Percentiles rank a stretch among this genome's conserved stretches.
These are phyloP conservation scores for Siphonodentalium dalli DNA, from an alignment of 2,888 invertebrate species.

Conservation along the genomic window DNA sequence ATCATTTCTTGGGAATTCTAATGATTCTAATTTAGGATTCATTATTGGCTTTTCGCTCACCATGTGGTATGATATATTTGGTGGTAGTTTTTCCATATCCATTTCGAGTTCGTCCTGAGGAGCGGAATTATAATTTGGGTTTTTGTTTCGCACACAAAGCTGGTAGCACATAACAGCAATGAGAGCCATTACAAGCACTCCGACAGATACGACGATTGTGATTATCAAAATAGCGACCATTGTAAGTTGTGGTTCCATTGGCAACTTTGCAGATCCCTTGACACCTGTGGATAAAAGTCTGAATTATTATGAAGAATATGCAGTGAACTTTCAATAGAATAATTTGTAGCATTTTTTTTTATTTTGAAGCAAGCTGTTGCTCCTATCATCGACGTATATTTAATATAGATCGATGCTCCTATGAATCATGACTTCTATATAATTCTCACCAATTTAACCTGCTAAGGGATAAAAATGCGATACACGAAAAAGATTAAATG, in stretches of 20 bases:
- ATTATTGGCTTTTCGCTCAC: slow-evolving; percentile 69
- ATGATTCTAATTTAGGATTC: slow-evolving; percentile 89
- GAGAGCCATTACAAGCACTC: slow-evolving; percentile 36
- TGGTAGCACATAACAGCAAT: slow-evolving; percentile 37
- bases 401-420: too few relatives aligned
- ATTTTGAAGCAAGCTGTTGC: too few relatives aligned
- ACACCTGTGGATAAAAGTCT: not conserved
- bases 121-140: slow-evolving; percentile 71
- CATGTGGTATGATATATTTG: slow-evolving; percentile 77
- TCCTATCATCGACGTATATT: too few relatives aligned
- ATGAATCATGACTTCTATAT: too few relatives aligned
- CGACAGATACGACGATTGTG: slow-evolving; percentile 34
- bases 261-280: not conserved
- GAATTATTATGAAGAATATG: not conserved
- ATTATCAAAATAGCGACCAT: slow-evolving; percentile 41
- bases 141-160: slow-evolving; percentile 61
- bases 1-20: slow-evolving; percentile 94
- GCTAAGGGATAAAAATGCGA: too few relatives aligned
- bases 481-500: too few relatives aligned
- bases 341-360: too few relatives aligned
- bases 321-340: too few relatives aligned
- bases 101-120: slow-evolving; percentile 76
- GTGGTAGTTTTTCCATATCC: slow-evolving; percentile 86
- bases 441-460: too few relatives aligned
- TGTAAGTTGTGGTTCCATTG: not conserved